Conservation (phyloP, 2,797 vertebrate species). For the Neosilurus hyrtlii region DNA sequence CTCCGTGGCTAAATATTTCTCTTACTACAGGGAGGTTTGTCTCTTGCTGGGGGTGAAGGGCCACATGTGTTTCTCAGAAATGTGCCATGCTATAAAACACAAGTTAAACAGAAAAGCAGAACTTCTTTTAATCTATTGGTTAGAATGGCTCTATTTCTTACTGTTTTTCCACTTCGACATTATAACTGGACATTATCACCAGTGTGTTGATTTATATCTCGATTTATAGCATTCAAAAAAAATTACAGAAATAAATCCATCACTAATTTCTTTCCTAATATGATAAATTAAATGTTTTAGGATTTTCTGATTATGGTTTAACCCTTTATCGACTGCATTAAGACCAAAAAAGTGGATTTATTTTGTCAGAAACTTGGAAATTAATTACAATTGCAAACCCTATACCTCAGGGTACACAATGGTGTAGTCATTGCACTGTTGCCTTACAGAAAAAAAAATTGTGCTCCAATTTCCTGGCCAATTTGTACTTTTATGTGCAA, state of each 20-base stretch:
- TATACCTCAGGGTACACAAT: too few species aligned
- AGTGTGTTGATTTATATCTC: not conserved
- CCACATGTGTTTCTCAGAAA: constrained; percentile 49
- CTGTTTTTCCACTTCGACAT: not conserved
- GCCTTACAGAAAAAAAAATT: too few species aligned
- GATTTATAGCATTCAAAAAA: not conserved
- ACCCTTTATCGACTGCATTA: not conserved
- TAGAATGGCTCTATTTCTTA: not conserved
- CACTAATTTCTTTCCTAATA: not conserved
- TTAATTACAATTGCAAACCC: not conserved
- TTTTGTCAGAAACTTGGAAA: too few species aligned
- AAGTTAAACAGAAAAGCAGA: not conserved
- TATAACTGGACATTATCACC: not conserved
- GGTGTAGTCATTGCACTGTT: too few species aligned
- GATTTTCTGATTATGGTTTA: not conserved
- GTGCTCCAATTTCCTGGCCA: too few species aligned
- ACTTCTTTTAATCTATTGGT: not conserved
- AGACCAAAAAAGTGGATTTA: not conserved
- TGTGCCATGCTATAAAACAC: not conserved
- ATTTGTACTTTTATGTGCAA: too few species aligned
- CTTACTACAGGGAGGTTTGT: constrained; percentile 52
- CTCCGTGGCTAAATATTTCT: constrained; percentile 55
- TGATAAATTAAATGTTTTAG: not conserved
- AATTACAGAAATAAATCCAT: not conserved
- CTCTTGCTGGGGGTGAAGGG: constrained; percentile 47